Conservation (phyloP, 1,140 invertebrate species). For the Subanguina moxae region DNA sequence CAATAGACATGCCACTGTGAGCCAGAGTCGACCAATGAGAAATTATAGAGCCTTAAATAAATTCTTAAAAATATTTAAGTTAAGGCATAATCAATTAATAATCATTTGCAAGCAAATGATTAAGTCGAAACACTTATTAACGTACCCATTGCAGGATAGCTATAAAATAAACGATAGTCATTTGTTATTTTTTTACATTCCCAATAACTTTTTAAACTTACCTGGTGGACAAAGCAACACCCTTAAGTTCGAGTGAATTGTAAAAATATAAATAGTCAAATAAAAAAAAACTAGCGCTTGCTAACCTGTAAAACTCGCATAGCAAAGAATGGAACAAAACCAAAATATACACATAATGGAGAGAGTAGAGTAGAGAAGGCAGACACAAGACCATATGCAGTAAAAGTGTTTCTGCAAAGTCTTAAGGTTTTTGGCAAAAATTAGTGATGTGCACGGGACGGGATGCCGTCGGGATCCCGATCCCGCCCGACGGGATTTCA, state of each 20-base stretch:
- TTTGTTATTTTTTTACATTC: too few species aligned
- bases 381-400: slow-evolving; percentile 49
- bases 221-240: background rate
- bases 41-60: slow-evolving; percentile 36
- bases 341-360: slow-evolving; percentile 37
- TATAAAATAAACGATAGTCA: too few species aligned
- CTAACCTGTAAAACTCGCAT: slow-evolving; percentile 9
- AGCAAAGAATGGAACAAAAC: slow-evolving; percentile 7
- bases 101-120: too few species aligned
- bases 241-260: background rate
- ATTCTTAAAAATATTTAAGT: slow-evolving; percentile 2
- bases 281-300: background rate
- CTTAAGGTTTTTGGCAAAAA: background rate
- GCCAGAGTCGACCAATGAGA: slow-evolving; percentile 46
- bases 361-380: slow-evolving; percentile 47
- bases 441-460: too few species aligned
- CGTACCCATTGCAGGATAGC: slow-evolving; percentile 43
- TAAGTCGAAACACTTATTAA: background rate
- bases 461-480: too few species aligned
- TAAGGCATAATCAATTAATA: too few species aligned
- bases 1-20: slow-evolving; percentile 45
- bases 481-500: background rate
- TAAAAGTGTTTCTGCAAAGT: slow-evolving; percentile 22
- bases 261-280: background rate
- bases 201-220: too few species aligned